Conservation (phyloP, 2,113 vertebrate species). For the Dryoscopus gambensis region DNA sequence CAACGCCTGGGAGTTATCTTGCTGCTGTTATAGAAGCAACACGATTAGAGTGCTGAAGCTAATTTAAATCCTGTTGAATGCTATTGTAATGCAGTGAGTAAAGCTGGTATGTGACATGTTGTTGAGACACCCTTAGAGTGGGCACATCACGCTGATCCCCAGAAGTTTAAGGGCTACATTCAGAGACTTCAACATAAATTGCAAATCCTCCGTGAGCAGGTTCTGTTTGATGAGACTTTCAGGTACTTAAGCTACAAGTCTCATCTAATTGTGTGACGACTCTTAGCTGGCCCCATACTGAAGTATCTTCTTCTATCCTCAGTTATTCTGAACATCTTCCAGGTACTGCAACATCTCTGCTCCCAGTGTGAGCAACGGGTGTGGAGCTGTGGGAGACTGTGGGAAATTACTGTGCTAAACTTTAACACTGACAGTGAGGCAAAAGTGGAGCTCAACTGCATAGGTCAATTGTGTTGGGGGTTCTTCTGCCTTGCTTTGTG, state of each 20-base stretch:
- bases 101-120: background rate
- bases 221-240: background rate
- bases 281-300: background rate
- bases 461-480: background rate
- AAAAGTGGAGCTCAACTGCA: background rate
- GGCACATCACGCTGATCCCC: background rate
- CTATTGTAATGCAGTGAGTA: background rate
- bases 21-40: background rate
- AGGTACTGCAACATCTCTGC: background rate
- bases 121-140: background rate
- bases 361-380: accelerated
- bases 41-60: background rate
- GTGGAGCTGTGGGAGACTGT: background rate
- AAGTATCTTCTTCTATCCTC: background rate
- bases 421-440: background rate
- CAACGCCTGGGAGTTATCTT: background rate
- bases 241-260: background rate
- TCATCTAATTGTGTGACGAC: background rate
- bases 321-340: background rate
- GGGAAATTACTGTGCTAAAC: background rate
- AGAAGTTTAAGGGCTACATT: background rate
- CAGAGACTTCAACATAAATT: background rate
- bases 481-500: background rate
- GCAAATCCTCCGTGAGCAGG: background rate
- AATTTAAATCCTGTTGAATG: constrained; percentile 27